phyloP scores from a whole-genome alignment of 2,797 vertebrate genomes.

The Lepidocolaptes lacrymiger region DNA sequence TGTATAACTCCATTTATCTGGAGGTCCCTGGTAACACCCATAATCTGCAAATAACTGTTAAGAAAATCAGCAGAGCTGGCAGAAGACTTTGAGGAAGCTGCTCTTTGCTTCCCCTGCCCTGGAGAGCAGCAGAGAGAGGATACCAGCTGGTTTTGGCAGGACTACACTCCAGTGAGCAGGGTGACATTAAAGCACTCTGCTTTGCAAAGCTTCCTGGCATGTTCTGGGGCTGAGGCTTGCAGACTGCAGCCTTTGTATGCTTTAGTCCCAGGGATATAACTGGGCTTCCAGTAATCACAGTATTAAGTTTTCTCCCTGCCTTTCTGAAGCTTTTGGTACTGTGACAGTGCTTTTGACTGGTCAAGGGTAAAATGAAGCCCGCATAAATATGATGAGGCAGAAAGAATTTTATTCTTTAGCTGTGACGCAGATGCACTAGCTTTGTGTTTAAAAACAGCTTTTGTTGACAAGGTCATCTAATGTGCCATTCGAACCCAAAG shows the following conservation, averaged over 20 bases:
- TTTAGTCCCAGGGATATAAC: slow-evolving; percentile 43
- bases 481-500: background rate
- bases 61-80: slow-evolving; percentile 12
- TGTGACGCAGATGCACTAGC: background rate
- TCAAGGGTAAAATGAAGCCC: slow-evolving; percentile 35
- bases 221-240: slow-evolving; percentile 38
- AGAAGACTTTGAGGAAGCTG: slow-evolving; percentile 8
- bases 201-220: slow-evolving; percentile 55
- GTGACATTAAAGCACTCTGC: slow-evolving; percentile 52
- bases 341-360: slow-evolving; percentile 18
- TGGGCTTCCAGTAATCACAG: background rate
- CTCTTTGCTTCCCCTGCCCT: slow-evolving; percentile 1
- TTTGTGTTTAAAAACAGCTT: slow-evolving; percentile 50
- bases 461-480: slow-evolving; percentile 33
- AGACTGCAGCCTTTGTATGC: slow-evolving; percentile 26
- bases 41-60: slow-evolving; percentile 47
- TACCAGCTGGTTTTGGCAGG: slow-evolving; percentile 35
- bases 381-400: slow-evolving; percentile 23
- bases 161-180: slow-evolving; percentile 14
- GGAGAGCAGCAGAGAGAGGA: background rate
- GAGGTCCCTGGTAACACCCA: slow-evolving; percentile 29
- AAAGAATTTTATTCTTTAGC: slow-evolving; percentile 36
- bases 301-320: slow-evolving; percentile 42
- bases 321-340: slow-evolving; percentile 47
- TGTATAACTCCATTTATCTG: slow-evolving; percentile 25